phyloP scores from a whole-genome alignment of 2,113 vertebrate genomes.

The Thamnophis sirtalis region DNA sequence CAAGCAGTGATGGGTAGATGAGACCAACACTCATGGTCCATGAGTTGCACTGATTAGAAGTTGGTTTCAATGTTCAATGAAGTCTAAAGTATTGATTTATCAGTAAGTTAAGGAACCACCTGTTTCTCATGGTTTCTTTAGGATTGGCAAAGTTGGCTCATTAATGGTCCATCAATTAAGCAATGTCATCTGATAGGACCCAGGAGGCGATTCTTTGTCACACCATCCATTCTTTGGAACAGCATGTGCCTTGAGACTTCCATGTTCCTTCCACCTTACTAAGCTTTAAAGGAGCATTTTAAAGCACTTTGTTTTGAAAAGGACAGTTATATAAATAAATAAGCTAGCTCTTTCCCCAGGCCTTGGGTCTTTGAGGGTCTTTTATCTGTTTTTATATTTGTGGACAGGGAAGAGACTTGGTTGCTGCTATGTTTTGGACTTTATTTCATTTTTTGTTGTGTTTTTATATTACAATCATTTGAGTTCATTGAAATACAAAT shows the following conservation, averaged over 20 bases:
- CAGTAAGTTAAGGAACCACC: not conserved
- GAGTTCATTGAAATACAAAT: not conserved
- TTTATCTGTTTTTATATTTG: not conserved
- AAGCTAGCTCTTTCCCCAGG: not conserved
- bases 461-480: not conserved
- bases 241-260: not conserved
- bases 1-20: not conserved
- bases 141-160: not conserved
- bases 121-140: not conserved
- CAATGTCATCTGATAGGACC: not conserved
- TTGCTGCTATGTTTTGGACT: not conserved
- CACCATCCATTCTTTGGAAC: not conserved
- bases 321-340: not conserved
- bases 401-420: not conserved
- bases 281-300: not conserved
- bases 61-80: not conserved
- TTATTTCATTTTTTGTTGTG: not conserved
- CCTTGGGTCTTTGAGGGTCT: not conserved
- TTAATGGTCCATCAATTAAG: not conserved
- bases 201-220: not conserved
- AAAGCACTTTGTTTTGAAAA: not conserved
- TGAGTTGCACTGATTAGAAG: not conserved
- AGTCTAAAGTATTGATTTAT: not conserved
- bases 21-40: not conserved
- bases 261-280: not conserved